Evolutionary conservation across 1,140 invertebrate species (phyloP).

Genomic region (Zaprionus ghesquierei): DNA sequence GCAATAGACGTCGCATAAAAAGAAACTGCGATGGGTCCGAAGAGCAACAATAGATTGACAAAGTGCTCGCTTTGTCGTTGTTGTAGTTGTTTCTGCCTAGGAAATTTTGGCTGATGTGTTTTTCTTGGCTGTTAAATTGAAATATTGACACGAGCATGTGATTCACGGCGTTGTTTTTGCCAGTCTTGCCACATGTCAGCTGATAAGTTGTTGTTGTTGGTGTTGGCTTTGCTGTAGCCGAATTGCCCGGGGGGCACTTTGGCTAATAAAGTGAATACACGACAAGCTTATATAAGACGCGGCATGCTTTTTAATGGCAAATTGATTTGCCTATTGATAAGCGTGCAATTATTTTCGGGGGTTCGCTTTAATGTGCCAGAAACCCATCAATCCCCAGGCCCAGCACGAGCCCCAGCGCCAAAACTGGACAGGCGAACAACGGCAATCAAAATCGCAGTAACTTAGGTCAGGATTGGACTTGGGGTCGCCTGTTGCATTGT

Average conservation of each 20-base stretch:
- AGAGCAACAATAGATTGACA: conserved; percentile 38
- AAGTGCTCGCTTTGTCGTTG: conserved; percentile 62
- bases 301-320: conserved; percentile 65
- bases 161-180: conserved; percentile 39
- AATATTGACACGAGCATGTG: conserved; percentile 70
- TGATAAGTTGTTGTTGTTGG: background rate
- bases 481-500: conserved; percentile 12
- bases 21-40: background rate
- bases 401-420: conserved; percentile 1
- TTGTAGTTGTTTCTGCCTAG: background rate
- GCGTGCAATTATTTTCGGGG: conserved; percentile 43
- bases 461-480: conserved; percentile 74
- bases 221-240: conserved; percentile 5
- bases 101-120: conserved; percentile 6
- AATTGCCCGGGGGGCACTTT: conserved; percentile 44
- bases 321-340: conserved; percentile 73
- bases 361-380: conserved; percentile 59
- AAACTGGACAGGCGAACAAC: conserved; percentile 28
- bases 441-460: conserved; percentile 41
- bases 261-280: conserved; percentile 65
- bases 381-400: conserved; percentile 62
- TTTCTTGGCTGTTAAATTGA: conserved; percentile 75
- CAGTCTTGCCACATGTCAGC: conserved; percentile 13
- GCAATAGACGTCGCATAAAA: conserved; percentile 60
- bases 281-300: conserved; percentile 61